phyloP scores from a whole-genome alignment of 2,888 invertebrate genomes.

The Furcula furcula region DNA sequence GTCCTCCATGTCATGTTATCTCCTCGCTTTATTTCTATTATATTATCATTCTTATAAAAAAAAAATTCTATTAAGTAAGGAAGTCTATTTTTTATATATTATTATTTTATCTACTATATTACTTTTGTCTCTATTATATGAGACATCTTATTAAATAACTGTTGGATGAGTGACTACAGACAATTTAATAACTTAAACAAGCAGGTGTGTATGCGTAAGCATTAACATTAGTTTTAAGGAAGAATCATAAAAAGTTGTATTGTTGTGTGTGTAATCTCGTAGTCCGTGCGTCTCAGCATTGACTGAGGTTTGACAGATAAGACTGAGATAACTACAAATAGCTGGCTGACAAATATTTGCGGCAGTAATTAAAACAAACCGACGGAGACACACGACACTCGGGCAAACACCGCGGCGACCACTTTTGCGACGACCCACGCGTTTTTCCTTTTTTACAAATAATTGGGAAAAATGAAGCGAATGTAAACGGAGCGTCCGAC shows the following conservation, averaged over 20 bases:
- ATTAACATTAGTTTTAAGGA: constrained; percentile 10
- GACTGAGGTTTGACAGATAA: constrained; percentile 81
- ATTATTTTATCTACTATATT: too few relatives aligned
- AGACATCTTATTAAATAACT: neutral
- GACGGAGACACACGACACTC: constrained; percentile 47
- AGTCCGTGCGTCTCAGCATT: constrained; percentile 72
- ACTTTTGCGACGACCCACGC: constrained; percentile 48
- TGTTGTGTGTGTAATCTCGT: constrained; percentile 39
- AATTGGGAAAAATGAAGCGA: constrained; percentile 17
- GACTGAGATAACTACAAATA: constrained; percentile 68
- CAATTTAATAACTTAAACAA: constrained; percentile 5
- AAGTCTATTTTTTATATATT: too few relatives aligned
- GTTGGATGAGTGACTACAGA: neutral
- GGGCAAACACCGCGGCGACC: constrained; percentile 47
- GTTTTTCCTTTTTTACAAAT: constrained; percentile 30
- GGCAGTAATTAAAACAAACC: constrained; percentile 68
- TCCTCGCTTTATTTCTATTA: too few relatives aligned
- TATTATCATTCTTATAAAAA: too few relatives aligned
- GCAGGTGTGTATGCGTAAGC: constrained; percentile 11
- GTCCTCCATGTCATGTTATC: too few relatives aligned
- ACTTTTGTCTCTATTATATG: too few relatives aligned
- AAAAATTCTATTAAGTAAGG: too few relatives aligned
- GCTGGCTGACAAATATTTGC: constrained; percentile 75
- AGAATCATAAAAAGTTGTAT: constrained; percentile 24
- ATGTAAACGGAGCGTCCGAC: constrained; percentile 16